Evolutionary conservation across 1,140 invertebrate genomes (phyloP).

Genomic region (Calosoma granatense): DNA sequence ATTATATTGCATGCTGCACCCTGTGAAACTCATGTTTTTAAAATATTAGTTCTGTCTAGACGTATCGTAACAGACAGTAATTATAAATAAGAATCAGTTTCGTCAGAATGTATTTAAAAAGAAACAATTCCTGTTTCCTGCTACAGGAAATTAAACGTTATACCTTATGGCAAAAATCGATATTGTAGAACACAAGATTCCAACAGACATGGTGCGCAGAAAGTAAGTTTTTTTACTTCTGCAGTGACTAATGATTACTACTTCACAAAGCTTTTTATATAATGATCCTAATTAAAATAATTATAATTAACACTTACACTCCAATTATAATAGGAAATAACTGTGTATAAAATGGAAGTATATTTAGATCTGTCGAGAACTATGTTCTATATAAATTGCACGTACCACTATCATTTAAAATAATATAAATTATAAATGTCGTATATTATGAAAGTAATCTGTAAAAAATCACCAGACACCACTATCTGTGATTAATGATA

Average conservation of each 20-base stretch:
- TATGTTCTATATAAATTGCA: too few species aligned
- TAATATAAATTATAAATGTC: too few species aligned
- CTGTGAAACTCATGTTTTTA: neutral
- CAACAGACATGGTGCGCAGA: neutral
- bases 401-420: too few species aligned
- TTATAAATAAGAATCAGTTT: neutral
- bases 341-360: too few species aligned
- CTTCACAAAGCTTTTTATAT: neutral
- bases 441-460: too few species aligned
- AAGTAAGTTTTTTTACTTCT: too few species aligned
- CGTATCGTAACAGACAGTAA: neutral
- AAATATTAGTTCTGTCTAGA: neutral
- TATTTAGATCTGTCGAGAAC: too few species aligned
- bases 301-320: too few species aligned
- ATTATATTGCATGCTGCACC: neutral
- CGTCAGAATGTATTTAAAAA: neutral
- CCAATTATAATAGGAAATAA: too few species aligned
- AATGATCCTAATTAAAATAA: neutral
- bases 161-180: neutral
- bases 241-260: too few species aligned
- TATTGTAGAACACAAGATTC: neutral
- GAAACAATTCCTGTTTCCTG: neutral
- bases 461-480: too few species aligned
- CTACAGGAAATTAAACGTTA: constrained; percentile 5
- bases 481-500: too few species aligned